A percentile compares a stretch with the other conserved stretches of the same genome.
Conservation (phyloP, 2,113 vertebrate species). For the Nannobrachium achirus region DNA sequence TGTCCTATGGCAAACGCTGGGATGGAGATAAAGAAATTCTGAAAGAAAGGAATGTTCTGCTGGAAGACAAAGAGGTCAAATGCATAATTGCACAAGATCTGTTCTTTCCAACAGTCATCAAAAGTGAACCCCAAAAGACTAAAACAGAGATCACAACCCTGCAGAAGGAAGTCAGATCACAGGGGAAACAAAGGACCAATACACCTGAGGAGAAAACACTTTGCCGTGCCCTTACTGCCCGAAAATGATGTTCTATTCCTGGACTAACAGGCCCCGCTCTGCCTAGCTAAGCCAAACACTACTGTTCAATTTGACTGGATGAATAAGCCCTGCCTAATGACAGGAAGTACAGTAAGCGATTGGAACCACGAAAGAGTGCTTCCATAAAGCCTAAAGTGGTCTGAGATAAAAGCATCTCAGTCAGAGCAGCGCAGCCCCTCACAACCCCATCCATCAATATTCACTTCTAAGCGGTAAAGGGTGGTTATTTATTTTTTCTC, state of each 20-base stretch:
- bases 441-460: neutral
- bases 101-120: too few relatives aligned
- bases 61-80: too few relatives aligned
- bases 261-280: neutral
- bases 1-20: too few relatives aligned
- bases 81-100: too few relatives aligned
- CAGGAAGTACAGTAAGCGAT: neutral
- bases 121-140: too few relatives aligned
- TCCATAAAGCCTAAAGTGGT: neutral
- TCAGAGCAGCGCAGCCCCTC: neutral
- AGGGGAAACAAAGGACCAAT: too few relatives aligned
- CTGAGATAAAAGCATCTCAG: constrained; percentile 6
- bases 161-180: too few relatives aligned
- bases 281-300: constrained; percentile 7
- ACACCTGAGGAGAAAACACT: too few relatives aligned
- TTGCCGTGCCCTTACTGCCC: too few relatives aligned
- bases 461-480: neutral
- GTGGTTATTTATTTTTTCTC: neutral
- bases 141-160: too few relatives aligned
- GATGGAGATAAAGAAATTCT: too few relatives aligned
- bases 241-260: neutral
- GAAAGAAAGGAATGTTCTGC: too few relatives aligned
- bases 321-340: neutral
- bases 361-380: neutral
- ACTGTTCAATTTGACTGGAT: constrained; percentile 20